Conservation (phyloP, 1,140 invertebrate species). For the Branchinecta lindahli region DNA sequence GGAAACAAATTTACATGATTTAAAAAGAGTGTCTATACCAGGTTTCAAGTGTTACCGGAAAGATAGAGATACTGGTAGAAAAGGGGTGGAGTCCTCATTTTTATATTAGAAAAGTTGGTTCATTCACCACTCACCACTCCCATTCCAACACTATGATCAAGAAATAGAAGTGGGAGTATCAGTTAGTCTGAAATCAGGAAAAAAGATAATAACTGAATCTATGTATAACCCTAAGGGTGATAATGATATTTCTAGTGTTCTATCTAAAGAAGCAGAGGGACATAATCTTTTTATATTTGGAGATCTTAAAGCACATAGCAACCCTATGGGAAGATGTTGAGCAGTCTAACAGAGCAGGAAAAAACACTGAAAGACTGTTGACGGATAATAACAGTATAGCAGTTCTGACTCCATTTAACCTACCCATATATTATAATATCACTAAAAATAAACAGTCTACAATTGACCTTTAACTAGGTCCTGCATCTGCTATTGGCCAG, state of each 20-base stretch:
- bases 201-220: neutral
- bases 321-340: neutral
- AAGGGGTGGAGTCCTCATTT: no score
- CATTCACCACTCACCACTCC: neutral
- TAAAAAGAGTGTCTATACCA: slow-evolving; percentile 5
- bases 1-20: slow-evolving; percentile 1
- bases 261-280: neutral
- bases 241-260: neutral
- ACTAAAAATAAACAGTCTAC: neutral
- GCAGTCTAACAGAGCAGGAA: neutral
- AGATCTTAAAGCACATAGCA: neutral
- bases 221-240: slow-evolving; percentile 5
- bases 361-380: neutral
- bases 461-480: neutral
- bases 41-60: neutral
- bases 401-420: slow-evolving; percentile 1
- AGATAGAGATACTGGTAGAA: neutral
- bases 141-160: neutral
- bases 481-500: slow-evolving; percentile 8
- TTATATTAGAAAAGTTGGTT: no score
- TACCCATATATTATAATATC: neutral
- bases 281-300: neutral
- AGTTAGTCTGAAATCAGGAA: neutral
- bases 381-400: neutral
- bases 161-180: neutral